Conservation (phyloP, 1,140 invertebrate species). For the Drosophila parabipectinata region DNA sequence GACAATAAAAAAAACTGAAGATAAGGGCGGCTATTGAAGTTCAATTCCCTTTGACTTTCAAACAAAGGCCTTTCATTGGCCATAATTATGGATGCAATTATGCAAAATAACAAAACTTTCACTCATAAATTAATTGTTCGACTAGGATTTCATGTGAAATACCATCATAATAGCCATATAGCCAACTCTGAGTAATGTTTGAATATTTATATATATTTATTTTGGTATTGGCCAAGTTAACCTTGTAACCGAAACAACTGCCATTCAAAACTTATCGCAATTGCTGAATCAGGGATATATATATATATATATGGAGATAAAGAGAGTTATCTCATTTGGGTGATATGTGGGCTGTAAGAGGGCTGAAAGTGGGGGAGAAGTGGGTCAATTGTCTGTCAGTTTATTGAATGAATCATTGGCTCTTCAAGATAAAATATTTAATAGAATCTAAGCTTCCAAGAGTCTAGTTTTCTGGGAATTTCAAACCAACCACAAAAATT, state of each 20-base stretch:
- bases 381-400: constrained; percentile 42
- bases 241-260: constrained; percentile 48
- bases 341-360: constrained; percentile 37
- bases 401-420: neutral
- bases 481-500: constrained; percentile 49
- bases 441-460: neutral
- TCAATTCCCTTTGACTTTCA: constrained; percentile 29
- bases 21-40: constrained; percentile 62
- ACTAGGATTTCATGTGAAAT: constrained; percentile 17
- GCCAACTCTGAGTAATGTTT: constrained; percentile 55
- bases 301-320: constrained; percentile 9
- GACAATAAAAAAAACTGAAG: constrained; percentile 36
- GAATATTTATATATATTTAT: constrained; percentile 57
- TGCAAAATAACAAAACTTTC: constrained; percentile 76
- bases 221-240: constrained; percentile 46
- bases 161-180: constrained; percentile 36
- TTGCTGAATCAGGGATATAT: constrained; percentile 53
- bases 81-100: constrained; percentile 71
- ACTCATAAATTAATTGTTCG: constrained; percentile 79
- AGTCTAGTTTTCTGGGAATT: no score
- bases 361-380: constrained; percentile 32
- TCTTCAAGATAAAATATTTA: neutral
- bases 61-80: constrained; percentile 57
- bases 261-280: constrained; percentile 31
- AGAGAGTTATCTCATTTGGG: constrained; percentile 44